These are phyloP conservation scores for Crematogaster levior DNA, from an alignment of 2,888 invertebrate species.

Conservation along the genomic window DNA sequence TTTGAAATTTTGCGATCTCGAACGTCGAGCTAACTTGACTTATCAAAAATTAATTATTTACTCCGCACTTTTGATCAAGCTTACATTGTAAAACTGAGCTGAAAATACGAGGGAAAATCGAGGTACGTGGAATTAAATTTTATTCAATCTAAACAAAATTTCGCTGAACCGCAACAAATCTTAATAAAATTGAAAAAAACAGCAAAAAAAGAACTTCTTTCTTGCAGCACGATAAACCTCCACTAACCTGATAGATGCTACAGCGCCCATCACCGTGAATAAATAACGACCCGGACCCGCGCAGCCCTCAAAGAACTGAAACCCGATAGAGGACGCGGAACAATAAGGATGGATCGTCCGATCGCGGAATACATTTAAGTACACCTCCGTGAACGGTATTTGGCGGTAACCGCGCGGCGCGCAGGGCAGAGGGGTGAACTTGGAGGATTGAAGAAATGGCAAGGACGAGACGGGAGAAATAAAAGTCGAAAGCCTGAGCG, in stretches of 20 bases:
- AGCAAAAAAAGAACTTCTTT: background rate
- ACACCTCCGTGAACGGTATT: background rate
- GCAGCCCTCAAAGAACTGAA: conserved; percentile 28
- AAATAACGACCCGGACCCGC: conserved; percentile 19
- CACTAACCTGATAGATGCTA: conserved; percentile 19
- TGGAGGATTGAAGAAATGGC: conserved; percentile 10
- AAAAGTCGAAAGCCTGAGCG: conserved; percentile 51
- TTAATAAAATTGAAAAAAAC: background rate
- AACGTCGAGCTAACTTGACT: background rate
- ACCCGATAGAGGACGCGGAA: conserved; percentile 17
- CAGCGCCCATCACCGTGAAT: conserved; percentile 29
- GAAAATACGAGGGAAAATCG: background rate
- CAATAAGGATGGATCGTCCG: conserved; percentile 26
- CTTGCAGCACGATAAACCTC: background rate
- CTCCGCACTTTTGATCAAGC: background rate
- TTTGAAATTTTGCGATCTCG: background rate
- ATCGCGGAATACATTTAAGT: conserved; percentile 42
- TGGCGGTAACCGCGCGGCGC: background rate
- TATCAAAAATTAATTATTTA: background rate
- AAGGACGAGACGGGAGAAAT: conserved; percentile 13
- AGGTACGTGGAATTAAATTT: background rate
- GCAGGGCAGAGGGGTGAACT: background rate
- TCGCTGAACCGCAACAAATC: background rate
- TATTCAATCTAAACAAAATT: background rate
- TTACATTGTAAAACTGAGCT: background rate